phyloP scores from a whole-genome alignment of 2,797 vertebrate genomes.

The Parotocinclus haroldoi region DNA sequence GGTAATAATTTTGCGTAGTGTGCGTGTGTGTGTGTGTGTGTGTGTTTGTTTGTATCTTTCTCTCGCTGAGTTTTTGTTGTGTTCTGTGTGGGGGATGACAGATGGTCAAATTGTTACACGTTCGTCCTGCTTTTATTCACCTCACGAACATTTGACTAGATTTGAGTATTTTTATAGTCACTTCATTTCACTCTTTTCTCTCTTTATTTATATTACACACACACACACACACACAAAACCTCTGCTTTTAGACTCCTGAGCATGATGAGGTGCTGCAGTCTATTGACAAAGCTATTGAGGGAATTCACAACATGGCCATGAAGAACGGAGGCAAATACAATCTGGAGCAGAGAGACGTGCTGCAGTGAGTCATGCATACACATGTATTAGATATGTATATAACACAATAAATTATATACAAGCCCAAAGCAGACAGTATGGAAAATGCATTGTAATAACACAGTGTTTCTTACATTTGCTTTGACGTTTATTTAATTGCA shows the following conservation, averaged over 20 bases:
- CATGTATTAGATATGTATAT: too few relatives aligned
- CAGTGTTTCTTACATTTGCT: too few relatives aligned
- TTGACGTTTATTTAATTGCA: too few relatives aligned
- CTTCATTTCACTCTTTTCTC: too few relatives aligned
- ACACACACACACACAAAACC: too few relatives aligned
- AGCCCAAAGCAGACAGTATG: too few relatives aligned
- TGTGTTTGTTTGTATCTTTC: neutral
- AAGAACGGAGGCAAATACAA: conserved; percentile 96
- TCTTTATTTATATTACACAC: neutral
- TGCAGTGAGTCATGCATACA: conserved; percentile 81
- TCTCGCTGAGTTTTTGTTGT: neutral
- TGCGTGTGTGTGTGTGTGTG: neutral
- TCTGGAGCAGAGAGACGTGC: conserved; percentile 92
- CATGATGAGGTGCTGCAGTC: conserved; percentile 96
- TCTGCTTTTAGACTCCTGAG: conserved; percentile 70
- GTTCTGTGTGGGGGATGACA: neutral
- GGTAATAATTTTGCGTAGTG: neutral
- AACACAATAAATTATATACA: too few relatives aligned
- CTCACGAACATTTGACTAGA: too few relatives aligned
- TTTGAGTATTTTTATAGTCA: too few relatives aligned
- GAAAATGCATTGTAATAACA: too few relatives aligned
- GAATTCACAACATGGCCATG: conserved; percentile 94
- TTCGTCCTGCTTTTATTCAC: neutral
- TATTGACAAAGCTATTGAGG: conserved; percentile 94
- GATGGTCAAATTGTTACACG: neutral